Percentiles rank a stretch among this genome's conserved stretches.
Evolutionary conservation across 2,113 vertebrate species (phyloP).

Genomic region (Psittacula cyanocephala): DNA sequence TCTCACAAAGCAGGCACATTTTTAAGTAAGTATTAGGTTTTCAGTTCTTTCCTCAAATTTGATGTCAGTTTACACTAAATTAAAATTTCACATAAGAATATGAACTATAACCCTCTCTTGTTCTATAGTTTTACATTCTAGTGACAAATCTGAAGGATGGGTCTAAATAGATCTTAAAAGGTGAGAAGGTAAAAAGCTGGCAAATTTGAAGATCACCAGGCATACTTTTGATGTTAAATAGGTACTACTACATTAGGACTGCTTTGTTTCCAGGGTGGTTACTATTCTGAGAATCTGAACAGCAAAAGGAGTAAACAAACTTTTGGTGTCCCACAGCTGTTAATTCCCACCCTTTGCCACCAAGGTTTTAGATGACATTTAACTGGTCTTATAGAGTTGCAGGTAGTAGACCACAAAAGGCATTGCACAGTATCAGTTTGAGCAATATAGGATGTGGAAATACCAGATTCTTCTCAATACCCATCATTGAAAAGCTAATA

Average conservation of each 20-base stretch:
- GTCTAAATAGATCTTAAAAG: background rate
- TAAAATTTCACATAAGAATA: background rate
- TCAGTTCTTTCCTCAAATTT: background rate
- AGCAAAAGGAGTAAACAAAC: background rate
- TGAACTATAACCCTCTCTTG: background rate
- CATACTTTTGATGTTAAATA: background rate
- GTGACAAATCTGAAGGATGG: accelerated
- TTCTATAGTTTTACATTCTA: background rate
- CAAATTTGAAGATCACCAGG: background rate
- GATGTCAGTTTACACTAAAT: background rate
- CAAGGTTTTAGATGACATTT: background rate
- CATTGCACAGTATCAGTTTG: background rate
- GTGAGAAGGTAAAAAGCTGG: background rate
- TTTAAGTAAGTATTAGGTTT: background rate
- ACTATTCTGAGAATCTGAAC: background rate
- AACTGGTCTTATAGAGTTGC: background rate
- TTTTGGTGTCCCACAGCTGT: background rate
- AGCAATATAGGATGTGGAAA: background rate
- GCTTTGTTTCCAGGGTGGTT: background rate
- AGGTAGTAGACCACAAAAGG: background rate
- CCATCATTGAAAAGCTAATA: background rate
- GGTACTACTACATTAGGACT: background rate
- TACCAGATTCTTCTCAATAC: background rate
- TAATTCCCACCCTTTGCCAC: background rate
- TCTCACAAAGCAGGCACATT: background rate